A percentile compares a stretch with the other conserved stretches of the same genome.
Evolutionary conservation across 2,113 vertebrate genomes (phyloP).

Genomic region (Rhinopomastus cyanomelas): DNA sequence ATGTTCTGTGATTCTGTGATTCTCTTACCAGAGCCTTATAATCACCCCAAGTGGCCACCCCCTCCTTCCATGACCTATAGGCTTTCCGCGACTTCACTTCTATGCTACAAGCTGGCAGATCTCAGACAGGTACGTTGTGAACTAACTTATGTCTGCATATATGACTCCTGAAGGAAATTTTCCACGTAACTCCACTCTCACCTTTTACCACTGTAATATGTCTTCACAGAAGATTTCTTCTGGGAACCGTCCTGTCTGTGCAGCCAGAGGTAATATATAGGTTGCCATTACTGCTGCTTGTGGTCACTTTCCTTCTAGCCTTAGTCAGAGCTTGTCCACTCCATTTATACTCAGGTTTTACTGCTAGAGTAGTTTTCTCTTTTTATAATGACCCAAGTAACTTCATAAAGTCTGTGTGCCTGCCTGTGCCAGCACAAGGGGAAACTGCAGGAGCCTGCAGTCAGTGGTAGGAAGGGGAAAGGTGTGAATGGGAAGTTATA

Average conservation of each 20-base stretch:
- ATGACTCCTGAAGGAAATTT: neutral
- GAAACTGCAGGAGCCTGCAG: neutral
- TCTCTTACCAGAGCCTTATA: too few relatives aligned
- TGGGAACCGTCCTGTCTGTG: neutral
- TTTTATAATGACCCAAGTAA: neutral
- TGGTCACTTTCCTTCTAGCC: neutral
- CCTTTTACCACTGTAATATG: neutral
- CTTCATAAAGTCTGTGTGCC: neutral
- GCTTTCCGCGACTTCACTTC: too few relatives aligned
- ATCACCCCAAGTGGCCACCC: too few relatives aligned
- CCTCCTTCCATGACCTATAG: too few relatives aligned
- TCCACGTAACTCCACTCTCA: neutral
- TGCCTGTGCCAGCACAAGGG: neutral
- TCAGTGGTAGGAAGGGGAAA: neutral
- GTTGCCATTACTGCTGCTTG: neutral
- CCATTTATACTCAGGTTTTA: neutral
- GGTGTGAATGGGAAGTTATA: neutral
- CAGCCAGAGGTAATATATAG: neutral
- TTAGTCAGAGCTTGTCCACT: neutral
- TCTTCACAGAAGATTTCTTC: neutral
- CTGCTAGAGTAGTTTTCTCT: neutral
- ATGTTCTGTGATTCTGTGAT: too few relatives aligned
- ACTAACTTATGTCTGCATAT: neutral
- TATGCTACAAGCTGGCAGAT: neutral
- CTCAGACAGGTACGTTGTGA: neutral